These are phyloP conservation scores for Rafetus swinhoei DNA, from an alignment of 2,113 vertebrate species.

Conservation along the genomic window DNA sequence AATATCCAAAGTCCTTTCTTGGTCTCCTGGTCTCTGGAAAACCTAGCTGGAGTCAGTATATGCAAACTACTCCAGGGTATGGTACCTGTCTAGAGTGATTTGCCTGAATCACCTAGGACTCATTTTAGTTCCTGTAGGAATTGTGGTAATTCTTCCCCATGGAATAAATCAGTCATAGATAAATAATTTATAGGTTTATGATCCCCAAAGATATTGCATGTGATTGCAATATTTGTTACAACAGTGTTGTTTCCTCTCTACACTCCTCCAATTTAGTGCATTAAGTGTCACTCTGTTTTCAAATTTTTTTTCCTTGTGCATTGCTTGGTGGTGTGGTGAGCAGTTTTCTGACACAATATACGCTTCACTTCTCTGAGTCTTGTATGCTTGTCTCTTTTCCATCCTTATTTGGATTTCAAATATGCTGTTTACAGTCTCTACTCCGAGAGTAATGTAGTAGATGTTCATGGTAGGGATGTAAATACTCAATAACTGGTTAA, in stretches of 20 bases:
- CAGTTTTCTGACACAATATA: not conserved
- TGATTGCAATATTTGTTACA: not conserved
- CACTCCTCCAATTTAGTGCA: not conserved
- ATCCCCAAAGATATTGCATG: not conserved
- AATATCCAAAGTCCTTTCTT: not conserved
- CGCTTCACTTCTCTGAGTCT: not conserved
- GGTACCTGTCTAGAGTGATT: not conserved
- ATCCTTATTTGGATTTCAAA: not conserved
- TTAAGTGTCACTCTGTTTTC: not conserved
- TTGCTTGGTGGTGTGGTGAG: not conserved
- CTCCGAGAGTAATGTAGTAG: not conserved
- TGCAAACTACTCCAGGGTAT: not conserved
- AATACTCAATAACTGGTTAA: too few relatives aligned
- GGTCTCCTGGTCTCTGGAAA: not conserved
- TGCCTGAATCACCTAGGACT: not conserved
- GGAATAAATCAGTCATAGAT: not conserved
- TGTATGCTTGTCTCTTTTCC: not conserved
- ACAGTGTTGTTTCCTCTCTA: not conserved
- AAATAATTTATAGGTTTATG: not conserved
- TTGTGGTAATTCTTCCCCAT: not conserved
- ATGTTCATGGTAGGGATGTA: not conserved
- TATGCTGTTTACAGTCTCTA: not conserved
- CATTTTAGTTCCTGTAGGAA: not conserved
- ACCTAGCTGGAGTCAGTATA: not conserved
- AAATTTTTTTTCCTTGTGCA: not conserved